These are phyloP conservation scores for Phortica variegata DNA, from an alignment of 1,140 invertebrate genomes.

Conservation along the genomic window DNA sequence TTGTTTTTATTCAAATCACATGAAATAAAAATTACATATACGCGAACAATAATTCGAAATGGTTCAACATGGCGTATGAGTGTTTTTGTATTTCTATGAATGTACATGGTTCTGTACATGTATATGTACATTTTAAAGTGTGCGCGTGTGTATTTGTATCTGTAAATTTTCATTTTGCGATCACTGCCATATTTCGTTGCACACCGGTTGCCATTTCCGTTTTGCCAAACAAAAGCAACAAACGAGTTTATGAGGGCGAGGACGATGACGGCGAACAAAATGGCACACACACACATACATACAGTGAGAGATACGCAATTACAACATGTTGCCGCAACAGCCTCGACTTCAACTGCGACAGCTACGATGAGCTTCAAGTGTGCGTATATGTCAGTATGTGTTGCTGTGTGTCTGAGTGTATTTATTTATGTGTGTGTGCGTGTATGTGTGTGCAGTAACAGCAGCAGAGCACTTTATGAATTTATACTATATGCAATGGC, in stretches of 20 bases:
- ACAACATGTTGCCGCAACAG: slow-evolving; percentile 47
- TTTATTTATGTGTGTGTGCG: background rate
- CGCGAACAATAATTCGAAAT: slow-evolving; percentile 44
- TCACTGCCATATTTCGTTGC: slow-evolving; percentile 33
- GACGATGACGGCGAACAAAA: slow-evolving; percentile 5
- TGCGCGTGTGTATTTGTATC: background rate
- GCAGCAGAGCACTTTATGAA: slow-evolving; percentile 29
- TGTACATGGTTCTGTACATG: background rate
- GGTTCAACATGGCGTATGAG: slow-evolving; percentile 43
- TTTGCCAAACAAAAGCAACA: slow-evolving; percentile 39
- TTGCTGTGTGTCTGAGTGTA: slow-evolving; percentile 5
- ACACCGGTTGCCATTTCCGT: slow-evolving; percentile 47
- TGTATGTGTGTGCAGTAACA: background rate
- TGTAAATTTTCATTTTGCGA: background rate
- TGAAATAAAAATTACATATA: slow-evolving; percentile 53
- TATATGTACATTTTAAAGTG: background rate
- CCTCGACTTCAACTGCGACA: no score
- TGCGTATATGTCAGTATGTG: no score
- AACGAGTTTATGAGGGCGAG: background rate
- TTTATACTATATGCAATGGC: slow-evolving; percentile 34
- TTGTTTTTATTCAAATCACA: slow-evolving; percentile 22
- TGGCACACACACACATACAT: slow-evolving; percentile 22
- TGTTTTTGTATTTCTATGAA: background rate
- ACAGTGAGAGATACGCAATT: slow-evolving; percentile 39
- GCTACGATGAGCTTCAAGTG: no score